Percentiles rank a stretch among this genome's conserved stretches.
phyloP scores from a whole-genome alignment of 2,888 invertebrate genomes.

The Chrysopilus asiliformis region DNA sequence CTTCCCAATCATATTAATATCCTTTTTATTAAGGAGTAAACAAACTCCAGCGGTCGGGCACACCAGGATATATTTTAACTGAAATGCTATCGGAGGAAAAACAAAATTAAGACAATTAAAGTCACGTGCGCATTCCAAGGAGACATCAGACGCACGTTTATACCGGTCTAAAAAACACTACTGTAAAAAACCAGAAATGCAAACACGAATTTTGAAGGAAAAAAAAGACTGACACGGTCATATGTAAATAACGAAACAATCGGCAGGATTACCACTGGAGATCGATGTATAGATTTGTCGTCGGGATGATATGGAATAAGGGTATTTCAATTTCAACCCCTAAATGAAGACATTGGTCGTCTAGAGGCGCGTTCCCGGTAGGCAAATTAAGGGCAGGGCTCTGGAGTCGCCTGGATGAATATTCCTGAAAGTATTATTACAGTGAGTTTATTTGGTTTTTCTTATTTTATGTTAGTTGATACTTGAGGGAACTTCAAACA shows the following conservation, averaged over 20 bases:
- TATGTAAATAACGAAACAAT: neutral
- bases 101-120: conserved; percentile 1
- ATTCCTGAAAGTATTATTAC: too few relatives aligned
- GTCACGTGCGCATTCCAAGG: conserved; percentile 1
- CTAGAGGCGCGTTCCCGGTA: too few relatives aligned
- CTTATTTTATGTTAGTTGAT: too few relatives aligned
- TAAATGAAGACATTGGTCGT: too few relatives aligned
- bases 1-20: conserved; percentile 1
- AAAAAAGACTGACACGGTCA: neutral
- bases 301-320: too few relatives aligned
- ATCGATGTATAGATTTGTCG: neutral
- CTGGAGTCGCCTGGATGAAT: too few relatives aligned
- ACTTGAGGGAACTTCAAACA: too few relatives aligned
- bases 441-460: too few relatives aligned
- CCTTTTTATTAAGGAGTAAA: conserved; percentile 1
- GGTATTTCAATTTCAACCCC: too few relatives aligned
- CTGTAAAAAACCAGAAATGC: neutral
- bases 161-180: neutral
- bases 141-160: neutral
- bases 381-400: too few relatives aligned
- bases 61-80: neutral
- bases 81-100: neutral
- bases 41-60: neutral
- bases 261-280: neutral
- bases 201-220: neutral